These are phyloP conservation scores for Lutra lutra DNA, from an alignment of 2,797 vertebrate species.

Conservation along the genomic window DNA sequence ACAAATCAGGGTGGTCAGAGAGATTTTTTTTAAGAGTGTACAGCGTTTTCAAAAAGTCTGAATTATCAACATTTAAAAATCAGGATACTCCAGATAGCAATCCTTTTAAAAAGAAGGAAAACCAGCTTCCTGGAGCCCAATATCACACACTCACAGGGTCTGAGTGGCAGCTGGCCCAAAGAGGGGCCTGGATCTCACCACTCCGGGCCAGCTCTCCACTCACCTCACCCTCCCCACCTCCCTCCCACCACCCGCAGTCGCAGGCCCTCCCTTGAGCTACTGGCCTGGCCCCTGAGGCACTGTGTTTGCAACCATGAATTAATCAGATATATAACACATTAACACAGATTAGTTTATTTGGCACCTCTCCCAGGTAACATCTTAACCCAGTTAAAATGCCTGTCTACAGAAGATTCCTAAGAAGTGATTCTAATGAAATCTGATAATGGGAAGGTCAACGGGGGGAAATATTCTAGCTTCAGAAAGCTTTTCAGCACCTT, in stretches of 20 bases:
- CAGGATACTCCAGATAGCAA: not conserved
- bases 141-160: not conserved
- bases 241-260: not conserved
- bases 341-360: slow-evolving; percentile 76
- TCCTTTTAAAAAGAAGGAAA: not conserved
- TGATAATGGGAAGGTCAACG: slow-evolving; percentile 54
- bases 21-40: not conserved
- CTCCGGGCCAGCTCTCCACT: not conserved
- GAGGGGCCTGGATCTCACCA: not conserved
- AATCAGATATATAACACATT: slow-evolving; percentile 75
- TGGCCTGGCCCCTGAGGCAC: slow-evolving; percentile 32
- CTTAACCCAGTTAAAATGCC: slow-evolving; percentile 70
- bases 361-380: slow-evolving; percentile 79
- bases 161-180: not conserved
- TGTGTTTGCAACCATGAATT: slow-evolving; percentile 67
- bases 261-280: not conserved
- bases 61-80: slow-evolving; percentile 38
- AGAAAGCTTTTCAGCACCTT: slow-evolving; percentile 25
- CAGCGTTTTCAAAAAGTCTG: not conserved
- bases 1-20: not conserved
- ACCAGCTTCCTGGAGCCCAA: not conserved
- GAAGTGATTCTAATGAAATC: slow-evolving; percentile 69
- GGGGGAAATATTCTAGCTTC: not conserved
- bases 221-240: not conserved
- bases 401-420: slow-evolving; percentile 66